A percentile compares a stretch with the other conserved stretches of the same genome.
Evolutionary conservation across 2,888 invertebrate genomes (phyloP).

Genomic region (Villa cingulata): DNA sequence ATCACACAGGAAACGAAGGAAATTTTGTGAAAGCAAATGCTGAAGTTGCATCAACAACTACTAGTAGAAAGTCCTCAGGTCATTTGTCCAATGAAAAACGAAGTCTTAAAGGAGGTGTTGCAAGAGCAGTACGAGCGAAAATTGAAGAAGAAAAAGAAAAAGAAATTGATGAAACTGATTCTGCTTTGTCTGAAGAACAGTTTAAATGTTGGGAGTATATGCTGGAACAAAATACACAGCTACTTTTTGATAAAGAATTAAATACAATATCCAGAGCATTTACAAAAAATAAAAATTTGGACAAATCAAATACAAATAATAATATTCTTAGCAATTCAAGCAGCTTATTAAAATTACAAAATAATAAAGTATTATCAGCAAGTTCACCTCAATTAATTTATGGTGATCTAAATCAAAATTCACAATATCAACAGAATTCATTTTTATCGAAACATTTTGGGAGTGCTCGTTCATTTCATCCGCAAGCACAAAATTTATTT

Average conservation of each 20-base stretch:
- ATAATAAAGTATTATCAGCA: conserved; percentile 46
- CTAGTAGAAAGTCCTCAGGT: conserved; percentile 35
- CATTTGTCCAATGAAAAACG: conserved; percentile 38
- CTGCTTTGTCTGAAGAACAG: conserved; percentile 64
- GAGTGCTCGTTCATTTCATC: conserved; percentile 66
- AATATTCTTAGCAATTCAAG: conserved; percentile 11
- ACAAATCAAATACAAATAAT: conserved; percentile 11
- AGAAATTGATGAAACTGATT: conserved; percentile 41
- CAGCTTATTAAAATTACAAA: conserved; percentile 25
- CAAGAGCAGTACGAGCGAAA: conserved; percentile 46
- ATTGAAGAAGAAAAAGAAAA: conserved; percentile 51
- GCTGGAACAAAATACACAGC: conserved; percentile 79
- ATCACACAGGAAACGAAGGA: conserved; percentile 41
- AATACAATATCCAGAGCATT: conserved; percentile 59
- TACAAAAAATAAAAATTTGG: conserved; percentile 31
- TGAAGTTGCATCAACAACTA: conserved; percentile 30
- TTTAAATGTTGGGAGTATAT: conserved; percentile 90
- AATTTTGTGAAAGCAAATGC: conserved; percentile 25
- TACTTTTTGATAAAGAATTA: conserved; percentile 75
- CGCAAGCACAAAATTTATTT: conserved; percentile 35
- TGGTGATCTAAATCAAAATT: conserved; percentile 18
- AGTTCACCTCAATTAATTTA: conserved; percentile 51
- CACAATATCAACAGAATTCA: conserved; percentile 27
- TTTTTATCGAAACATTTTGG: conserved; percentile 64
- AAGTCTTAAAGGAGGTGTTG: conserved; percentile 46